phyloP scores from a whole-genome alignment of 2,797 vertebrate genomes.

The Tragelaphus eurycerus region DNA sequence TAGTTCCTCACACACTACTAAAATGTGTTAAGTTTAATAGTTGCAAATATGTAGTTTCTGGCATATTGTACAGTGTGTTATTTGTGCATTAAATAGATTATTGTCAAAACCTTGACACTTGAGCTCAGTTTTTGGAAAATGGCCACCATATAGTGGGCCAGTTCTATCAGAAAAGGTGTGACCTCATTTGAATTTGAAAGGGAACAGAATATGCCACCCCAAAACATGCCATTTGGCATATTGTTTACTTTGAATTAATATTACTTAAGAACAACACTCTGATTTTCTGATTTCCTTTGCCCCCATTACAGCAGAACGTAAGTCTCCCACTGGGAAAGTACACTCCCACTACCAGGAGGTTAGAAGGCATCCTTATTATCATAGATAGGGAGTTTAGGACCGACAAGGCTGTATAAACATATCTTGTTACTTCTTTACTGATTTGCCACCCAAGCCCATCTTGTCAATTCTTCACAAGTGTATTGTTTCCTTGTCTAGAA shows the following conservation, averaged over 20 bases:
- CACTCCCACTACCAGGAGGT: neutral
- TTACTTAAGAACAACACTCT: neutral
- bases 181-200: neutral
- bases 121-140: neutral
- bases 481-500: neutral
- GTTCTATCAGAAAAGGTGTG: neutral
- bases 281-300: neutral
- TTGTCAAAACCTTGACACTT: neutral
- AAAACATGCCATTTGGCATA: neutral
- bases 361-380: neutral
- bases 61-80: neutral
- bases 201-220: neutral
- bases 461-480: neutral
- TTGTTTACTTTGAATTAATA: neutral
- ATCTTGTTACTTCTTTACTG: neutral
- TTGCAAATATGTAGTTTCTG: neutral
- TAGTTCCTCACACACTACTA: neutral
- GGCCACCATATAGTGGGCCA: neutral
- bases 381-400: neutral
- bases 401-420: neutral
- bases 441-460: neutral
- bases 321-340: neutral
- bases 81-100: neutral
- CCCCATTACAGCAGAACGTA: neutral
- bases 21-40: neutral